Evolutionary conservation across 2,888 invertebrate genomes (phyloP).

Genomic region (Erebia aethiops): DNA sequence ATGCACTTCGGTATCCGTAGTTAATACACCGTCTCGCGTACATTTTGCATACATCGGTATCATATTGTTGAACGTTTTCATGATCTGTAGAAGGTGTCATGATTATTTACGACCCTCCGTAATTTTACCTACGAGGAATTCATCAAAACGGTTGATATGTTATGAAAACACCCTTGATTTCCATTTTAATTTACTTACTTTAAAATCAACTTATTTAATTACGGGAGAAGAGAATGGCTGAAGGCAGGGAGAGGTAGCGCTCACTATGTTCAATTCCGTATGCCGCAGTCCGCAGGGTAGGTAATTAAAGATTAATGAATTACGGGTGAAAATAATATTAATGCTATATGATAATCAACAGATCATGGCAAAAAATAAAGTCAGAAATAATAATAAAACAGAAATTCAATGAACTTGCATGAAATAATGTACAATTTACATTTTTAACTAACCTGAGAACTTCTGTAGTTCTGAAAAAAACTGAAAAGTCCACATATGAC

Average conservation of each 20-base stretch:
- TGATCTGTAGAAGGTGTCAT: slow-evolving; percentile 85
- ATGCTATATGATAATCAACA: too few relatives aligned
- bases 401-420: background rate
- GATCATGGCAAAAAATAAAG: background rate
- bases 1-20: slow-evolving; percentile 91
- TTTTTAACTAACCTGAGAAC: slow-evolving; percentile 84
- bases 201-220: too few relatives aligned
- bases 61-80: slow-evolving; percentile 99
- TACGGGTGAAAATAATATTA: too few relatives aligned
- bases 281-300: too few relatives aligned
- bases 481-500: slow-evolving; percentile 98
- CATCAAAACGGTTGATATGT: too few relatives aligned
- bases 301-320: too few relatives aligned
- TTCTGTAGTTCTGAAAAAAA: slow-evolving; percentile 98
- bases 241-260: too few relatives aligned
- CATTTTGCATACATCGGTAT: slow-evolving; percentile 95
- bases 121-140: too few relatives aligned
- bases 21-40: slow-evolving; percentile 91
- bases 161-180: too few relatives aligned
- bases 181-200: background rate
- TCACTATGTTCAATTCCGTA: too few relatives aligned
- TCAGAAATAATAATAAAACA: too few relatives aligned
- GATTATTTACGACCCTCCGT: background rate
- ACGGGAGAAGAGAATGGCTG: too few relatives aligned
- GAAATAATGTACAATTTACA: background rate